Evolutionary conservation across 2,797 vertebrate genomes (phyloP).

Genomic region (Cynopterus sphinx): DNA sequence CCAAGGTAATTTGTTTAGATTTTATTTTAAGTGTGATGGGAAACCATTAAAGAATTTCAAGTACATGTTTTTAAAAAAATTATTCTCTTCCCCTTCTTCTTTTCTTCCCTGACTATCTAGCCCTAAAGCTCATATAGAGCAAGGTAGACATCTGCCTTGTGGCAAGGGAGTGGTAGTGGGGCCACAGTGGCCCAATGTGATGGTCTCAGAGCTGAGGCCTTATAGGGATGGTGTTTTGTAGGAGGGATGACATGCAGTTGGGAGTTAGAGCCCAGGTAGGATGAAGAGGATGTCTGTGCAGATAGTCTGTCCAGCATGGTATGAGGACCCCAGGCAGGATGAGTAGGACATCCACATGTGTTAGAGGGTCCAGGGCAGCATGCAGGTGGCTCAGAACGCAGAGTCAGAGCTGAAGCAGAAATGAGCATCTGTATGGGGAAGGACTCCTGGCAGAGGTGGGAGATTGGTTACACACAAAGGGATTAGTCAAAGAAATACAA

Average conservation of each 20-base stretch:
- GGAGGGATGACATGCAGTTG: neutral
- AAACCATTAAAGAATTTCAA: neutral
- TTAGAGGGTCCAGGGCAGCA: neutral
- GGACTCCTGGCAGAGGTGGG: neutral
- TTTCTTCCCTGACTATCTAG: neutral
- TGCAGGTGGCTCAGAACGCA: neutral
- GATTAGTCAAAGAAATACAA: neutral
- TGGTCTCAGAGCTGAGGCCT: neutral
- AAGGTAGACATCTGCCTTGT: neutral
- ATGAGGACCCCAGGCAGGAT: neutral
- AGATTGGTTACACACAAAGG: neutral
- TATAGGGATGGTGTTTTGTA: neutral
- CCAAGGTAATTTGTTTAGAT: neutral
- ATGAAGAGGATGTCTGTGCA: neutral
- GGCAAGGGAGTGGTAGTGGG: neutral
- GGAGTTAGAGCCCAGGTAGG: neutral
- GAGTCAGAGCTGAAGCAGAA: neutral
- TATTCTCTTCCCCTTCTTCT: neutral
- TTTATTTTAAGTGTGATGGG: neutral
- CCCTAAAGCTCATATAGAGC: neutral
- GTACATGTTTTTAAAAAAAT: neutral
- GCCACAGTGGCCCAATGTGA: neutral
- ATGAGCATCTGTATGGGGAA: neutral
- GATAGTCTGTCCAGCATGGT: neutral
- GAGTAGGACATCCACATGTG: neutral